Conservation (phyloP, 1,140 invertebrate genomes). For the Phortica variegata region DNA sequence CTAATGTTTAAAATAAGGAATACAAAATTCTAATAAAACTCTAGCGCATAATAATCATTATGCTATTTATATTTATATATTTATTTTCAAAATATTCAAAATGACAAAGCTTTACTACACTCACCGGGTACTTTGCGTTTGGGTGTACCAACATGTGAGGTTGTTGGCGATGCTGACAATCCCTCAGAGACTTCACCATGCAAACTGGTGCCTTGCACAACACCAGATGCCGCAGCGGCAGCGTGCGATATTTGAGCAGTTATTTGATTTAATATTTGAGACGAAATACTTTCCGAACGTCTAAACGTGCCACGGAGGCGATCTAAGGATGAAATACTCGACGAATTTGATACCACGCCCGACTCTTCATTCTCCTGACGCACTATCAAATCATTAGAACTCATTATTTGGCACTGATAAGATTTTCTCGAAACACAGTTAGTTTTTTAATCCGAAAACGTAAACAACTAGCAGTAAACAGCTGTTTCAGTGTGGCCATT, state of each 20-base stretch:
- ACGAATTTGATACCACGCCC: conserved; percentile 22
- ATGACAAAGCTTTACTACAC: conserved; percentile 15
- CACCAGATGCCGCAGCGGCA: conserved; percentile 41
- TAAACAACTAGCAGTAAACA: background rate
- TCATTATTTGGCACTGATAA: conserved; percentile 25
- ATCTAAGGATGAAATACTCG: conserved; percentile 36
- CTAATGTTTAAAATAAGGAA: background rate
- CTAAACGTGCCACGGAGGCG: conserved; percentile 48
- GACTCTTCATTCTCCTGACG: conserved; percentile 47
- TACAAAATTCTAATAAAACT: background rate
- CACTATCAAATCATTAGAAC: conserved; percentile 42
- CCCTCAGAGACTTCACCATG: conserved; percentile 14
- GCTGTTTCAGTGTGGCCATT: too few relatives aligned
- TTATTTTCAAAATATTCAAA: too few relatives aligned
- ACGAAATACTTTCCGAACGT: conserved; percentile 45
- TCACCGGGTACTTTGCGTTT: conserved; percentile 43
- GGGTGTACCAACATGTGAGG: conserved; percentile 12
- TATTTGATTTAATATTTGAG: conserved; percentile 43
- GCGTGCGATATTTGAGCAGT: conserved; percentile 47
- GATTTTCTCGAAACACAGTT: conserved; percentile 22
- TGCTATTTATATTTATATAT: background rate
- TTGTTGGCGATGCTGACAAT: conserved; percentile 16
- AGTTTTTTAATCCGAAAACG: background rate
- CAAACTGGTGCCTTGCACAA: conserved; percentile 41
- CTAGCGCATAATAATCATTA: background rate